Base-by-base conservation (phyloP, 1,140 invertebrate genomes). In the Euura lappo region DNA sequence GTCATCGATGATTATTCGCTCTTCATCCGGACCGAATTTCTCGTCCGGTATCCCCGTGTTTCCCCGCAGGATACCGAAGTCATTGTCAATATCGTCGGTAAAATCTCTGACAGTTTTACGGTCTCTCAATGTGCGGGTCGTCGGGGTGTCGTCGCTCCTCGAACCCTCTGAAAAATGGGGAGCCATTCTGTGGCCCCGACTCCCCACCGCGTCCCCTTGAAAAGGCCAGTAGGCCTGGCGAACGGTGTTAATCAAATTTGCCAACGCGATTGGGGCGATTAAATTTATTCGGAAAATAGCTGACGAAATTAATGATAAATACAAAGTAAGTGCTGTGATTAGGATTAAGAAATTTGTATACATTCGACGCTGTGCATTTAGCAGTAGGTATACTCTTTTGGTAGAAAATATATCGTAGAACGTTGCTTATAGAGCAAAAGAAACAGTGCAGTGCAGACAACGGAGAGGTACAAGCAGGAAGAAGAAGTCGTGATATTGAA, bases 221-320 rank as follows among this genome's bases (percentile, higher is more conserved):
- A 89, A 88, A 46, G 87, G 86, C 85, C 87, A 88, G 71, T 88
- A 86, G 64, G 83, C 84, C 88, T 89, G 75, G 66, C 76, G 77
- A 76, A 68, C 51, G 51, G 13, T 6, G 13, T 60, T 60, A 60
- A n/a, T 60, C 10, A 28, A 28, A 28, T 28, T 28, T 28, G 28
- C 28, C 28, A 28, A 28, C 28, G 28, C 28, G 28, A 28, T 28
- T 28, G 28, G 28, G 28, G 1, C 28, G 28, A 28, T 28, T 28
- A 28, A 28, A 28, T 28, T 28, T 28, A 28, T 28, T 28, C 28
- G 28, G 28, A 28, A 28, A 28, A 28, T 28, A 28, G 28, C 28
- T 28, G 28, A 28, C 28, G 28, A 28, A 28, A 28, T 28, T 28
- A 28, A 28, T 28, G 28, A 28, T 28, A 28, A 28, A 28, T 28